A percentile compares a stretch with the other conserved stretches of the same genome.
Conservation (phyloP, 2,113 vertebrate genomes). For the Uria aalge region DNA sequence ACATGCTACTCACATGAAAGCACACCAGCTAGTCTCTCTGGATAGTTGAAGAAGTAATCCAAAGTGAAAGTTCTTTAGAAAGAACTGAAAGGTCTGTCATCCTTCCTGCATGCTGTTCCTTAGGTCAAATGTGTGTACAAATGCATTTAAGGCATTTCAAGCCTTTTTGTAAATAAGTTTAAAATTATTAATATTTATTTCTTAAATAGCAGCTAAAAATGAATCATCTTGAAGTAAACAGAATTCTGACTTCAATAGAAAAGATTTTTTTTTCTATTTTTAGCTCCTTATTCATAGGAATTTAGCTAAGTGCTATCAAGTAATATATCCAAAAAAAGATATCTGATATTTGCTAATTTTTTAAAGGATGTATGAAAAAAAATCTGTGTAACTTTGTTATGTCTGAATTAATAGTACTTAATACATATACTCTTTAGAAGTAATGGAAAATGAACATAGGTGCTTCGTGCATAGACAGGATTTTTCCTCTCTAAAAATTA, state of each 20-base stretch:
- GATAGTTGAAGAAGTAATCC: not conserved
- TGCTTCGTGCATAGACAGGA: not conserved
- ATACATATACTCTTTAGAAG: not conserved
- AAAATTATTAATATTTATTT: not conserved
- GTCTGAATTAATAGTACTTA: not conserved
- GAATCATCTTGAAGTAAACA: not conserved
- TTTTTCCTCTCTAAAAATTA: not conserved
- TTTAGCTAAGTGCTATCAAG: not conserved
- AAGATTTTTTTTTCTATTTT: not conserved
- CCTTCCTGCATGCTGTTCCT: not conserved
- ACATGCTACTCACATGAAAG: rapidly evolving
- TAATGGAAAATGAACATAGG: not conserved
- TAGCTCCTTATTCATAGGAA: not conserved
- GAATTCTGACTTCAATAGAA: not conserved
- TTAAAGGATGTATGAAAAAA: not conserved
- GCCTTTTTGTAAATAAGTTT: not conserved
- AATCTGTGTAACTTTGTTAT: not conserved
- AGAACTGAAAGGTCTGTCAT: not conserved
- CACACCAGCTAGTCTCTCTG: not conserved
- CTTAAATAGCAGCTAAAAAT: not conserved
- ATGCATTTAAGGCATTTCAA: not conserved
- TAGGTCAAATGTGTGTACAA: not conserved
- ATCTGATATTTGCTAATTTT: not conserved
- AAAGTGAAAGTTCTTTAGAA: not conserved
- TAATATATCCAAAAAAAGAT: not conserved